A percentile compares a stretch with the other conserved stretches of the same genome.
Evolutionary conservation across 2,888 invertebrate genomes (phyloP).

Genomic region (Geotrupes spiniger): DNA sequence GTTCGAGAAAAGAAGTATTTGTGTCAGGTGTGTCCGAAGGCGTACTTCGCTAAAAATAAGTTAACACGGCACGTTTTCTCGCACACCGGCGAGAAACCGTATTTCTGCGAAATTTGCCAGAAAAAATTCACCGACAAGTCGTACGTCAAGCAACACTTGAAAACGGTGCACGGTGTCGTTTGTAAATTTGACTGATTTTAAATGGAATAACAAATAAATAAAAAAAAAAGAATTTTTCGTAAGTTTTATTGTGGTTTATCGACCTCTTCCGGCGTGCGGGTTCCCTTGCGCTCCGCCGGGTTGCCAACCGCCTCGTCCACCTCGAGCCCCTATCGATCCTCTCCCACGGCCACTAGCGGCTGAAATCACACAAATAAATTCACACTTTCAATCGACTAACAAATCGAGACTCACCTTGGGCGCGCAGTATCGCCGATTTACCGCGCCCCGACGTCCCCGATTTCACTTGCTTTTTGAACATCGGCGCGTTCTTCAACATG

Average conservation of each 20-base stretch:
- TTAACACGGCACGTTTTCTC: slow-evolving; percentile 37
- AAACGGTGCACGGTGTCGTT: slow-evolving; percentile 32
- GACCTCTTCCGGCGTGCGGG: slow-evolving; percentile 52
- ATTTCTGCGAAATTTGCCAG: slow-evolving; percentile 33
- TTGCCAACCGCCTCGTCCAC: slow-evolving; percentile 64
- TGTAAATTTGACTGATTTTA: too few species aligned
- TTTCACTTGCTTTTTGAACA: slow-evolving; percentile 92
- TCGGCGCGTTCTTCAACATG: slow-evolving; percentile 98
- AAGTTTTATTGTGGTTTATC: slow-evolving; percentile 37
- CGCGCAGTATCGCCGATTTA: slow-evolving; percentile 88
- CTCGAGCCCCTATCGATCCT: slow-evolving; percentile 48
- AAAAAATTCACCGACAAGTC: slow-evolving; percentile 39
- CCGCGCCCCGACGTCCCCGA: slow-evolving; percentile 83
- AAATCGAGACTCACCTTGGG: slow-evolving; percentile 72
- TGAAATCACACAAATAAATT: slow-evolving; percentile 33
- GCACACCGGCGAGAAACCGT: slow-evolving; percentile 38
- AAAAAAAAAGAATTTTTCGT: too few species aligned
- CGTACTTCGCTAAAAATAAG: slow-evolving; percentile 38
- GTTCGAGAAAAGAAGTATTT: slow-evolving; percentile 42
- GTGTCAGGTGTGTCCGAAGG: slow-evolving; percentile 45
- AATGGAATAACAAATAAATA: too few species aligned
- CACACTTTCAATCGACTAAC: too few species aligned
- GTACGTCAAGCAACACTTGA: slow-evolving; percentile 37
- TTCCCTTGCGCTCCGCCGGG: slow-evolving; percentile 54
- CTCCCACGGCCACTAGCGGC: slow-evolving; percentile 62